Percentiles rank a stretch among this genome's conserved stretches.
Evolutionary conservation across 2,797 vertebrate species (phyloP).

Genomic region (Heteromormyrus szaboi): DNA sequence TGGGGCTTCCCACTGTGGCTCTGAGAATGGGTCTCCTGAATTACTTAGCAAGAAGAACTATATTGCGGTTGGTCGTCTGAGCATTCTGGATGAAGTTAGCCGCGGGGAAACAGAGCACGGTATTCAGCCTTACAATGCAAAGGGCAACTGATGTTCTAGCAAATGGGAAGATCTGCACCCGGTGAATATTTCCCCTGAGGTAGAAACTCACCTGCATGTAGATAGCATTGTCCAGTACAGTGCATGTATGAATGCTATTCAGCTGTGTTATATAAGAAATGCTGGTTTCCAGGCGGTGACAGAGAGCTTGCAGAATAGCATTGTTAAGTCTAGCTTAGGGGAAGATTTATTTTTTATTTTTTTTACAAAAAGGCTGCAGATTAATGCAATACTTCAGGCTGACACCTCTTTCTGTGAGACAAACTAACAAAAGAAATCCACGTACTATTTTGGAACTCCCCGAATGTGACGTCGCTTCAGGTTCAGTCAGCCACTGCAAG

Average conservation of each 20-base stretch:
- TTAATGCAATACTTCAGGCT: constrained; percentile 4
- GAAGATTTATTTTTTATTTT: neutral
- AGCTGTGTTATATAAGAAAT: neutral
- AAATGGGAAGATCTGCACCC: neutral
- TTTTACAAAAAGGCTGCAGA: neutral
- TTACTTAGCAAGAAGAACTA: neutral
- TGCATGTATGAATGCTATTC: neutral
- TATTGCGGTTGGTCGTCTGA: neutral
- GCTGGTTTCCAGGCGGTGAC: neutral
- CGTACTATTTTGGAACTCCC: constrained; percentile 3
- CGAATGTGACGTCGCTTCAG: neutral
- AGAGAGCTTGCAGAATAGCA: neutral
- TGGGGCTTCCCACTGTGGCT: neutral
- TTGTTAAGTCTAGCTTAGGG: neutral
- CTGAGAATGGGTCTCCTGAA: neutral
- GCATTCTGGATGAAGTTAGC: neutral
- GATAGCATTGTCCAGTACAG: neutral
- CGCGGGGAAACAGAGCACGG: neutral
- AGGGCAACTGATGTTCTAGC: neutral
- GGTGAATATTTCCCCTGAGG: constrained; percentile 1
- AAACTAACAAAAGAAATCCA: neutral
- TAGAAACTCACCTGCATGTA: neutral
- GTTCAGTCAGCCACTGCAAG: neutral
- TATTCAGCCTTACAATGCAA: neutral
- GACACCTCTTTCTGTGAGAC: neutral